These are phyloP conservation scores for Pachymerium ferrugineum DNA, from an alignment of 2,888 invertebrate genomes.

Conservation along the genomic window DNA sequence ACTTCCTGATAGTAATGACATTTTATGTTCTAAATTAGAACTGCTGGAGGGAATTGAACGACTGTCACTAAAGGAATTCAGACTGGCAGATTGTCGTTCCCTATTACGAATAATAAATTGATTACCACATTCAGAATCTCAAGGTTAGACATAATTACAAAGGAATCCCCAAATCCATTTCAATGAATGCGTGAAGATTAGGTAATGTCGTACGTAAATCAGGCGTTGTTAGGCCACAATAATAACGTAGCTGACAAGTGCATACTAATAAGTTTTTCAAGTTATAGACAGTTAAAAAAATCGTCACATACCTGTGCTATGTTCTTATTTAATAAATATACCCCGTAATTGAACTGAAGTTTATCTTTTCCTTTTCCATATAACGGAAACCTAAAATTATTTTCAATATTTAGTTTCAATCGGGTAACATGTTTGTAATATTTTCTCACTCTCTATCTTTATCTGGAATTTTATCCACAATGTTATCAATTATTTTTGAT, in stretches of 20 bases:
- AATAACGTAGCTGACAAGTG: conserved; percentile 58
- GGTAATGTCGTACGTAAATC: conserved; percentile 71
- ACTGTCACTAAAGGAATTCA: not conserved
- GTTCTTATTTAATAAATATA: conserved; percentile 88
- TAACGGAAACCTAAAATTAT: conserved; percentile 67
- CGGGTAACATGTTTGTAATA: conserved; percentile 50
- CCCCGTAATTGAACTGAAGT: conserved; percentile 77
- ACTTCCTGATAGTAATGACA: not conserved
- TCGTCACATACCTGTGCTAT: conserved; percentile 64
- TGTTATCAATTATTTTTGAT: conserved; percentile 71
- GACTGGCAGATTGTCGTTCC: not conserved
- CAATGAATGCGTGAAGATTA: conserved; percentile 62
- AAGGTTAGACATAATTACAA: conserved; percentile 7
- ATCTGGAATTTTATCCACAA: conserved; percentile 62
- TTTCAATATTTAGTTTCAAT: not conserved
- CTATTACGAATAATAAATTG: not conserved
- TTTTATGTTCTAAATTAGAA: not conserved
- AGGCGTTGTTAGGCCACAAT: conserved; percentile 63
- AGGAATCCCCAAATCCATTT: conserved; percentile 41
- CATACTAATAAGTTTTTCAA: not conserved
- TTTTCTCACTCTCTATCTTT: conserved; percentile 52
- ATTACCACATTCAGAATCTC: not conserved
- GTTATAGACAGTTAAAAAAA: not conserved
- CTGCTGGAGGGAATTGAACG: not conserved
- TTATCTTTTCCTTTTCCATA: conserved; percentile 72